Evolutionary conservation across 1,140 invertebrate genomes (phyloP).

Genomic region (Papilio dardanus): DNA sequence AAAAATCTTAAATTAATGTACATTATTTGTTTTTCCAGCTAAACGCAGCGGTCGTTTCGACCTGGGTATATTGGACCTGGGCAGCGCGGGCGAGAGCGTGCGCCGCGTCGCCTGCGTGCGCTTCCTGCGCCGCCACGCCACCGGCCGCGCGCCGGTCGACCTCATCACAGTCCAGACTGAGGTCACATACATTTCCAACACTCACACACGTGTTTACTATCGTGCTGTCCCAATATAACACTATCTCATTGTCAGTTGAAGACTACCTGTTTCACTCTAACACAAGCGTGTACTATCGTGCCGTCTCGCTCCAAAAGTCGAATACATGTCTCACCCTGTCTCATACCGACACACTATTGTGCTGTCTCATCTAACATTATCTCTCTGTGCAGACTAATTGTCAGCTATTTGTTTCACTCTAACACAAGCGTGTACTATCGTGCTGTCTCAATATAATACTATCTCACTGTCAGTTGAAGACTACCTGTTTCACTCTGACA

Average conservation of each 20-base stretch:
- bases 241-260: background rate
- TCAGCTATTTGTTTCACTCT: no score
- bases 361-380: no score
- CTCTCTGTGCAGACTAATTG: no score
- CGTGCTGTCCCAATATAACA: background rate
- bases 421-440: background rate
- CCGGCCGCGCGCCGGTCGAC: conserved; percentile 94
- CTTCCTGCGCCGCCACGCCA: conserved; percentile 94
- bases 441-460: background rate
- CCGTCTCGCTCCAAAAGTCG: no score
- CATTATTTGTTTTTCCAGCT: conserved; percentile 75
- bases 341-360: background rate
- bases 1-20: no score
- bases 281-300: no score
- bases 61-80: conserved; percentile 96
- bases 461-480: background rate
- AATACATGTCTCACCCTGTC: no score
- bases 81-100: conserved; percentile 93
- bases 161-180: conserved; percentile 96
- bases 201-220: background rate
- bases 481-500: background rate
- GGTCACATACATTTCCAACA: conserved; percentile 66
- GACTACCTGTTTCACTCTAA: background rate
- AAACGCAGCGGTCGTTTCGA: conserved; percentile 90
- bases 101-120: conserved; percentile 89